Evolutionary conservation across 2,113 vertebrate species (phyloP).

Genomic region (Paramormyrops kingsleyae): DNA sequence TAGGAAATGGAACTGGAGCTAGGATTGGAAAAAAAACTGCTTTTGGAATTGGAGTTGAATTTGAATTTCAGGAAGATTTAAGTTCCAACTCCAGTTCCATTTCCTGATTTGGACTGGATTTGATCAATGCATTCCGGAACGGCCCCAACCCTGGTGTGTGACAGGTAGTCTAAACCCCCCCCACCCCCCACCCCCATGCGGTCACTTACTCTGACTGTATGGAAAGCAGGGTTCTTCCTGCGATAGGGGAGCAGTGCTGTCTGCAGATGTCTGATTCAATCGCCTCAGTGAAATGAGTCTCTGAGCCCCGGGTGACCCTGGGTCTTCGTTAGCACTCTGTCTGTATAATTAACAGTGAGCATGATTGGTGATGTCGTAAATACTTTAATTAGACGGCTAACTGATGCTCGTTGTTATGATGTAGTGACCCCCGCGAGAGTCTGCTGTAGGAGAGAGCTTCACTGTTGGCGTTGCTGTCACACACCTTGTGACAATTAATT

Average conservation of each 20-base stretch:
- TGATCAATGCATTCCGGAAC: too few species aligned
- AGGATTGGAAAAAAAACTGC: too few species aligned
- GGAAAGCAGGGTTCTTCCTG: neutral
- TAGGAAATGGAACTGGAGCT: too few species aligned
- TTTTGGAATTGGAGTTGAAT: too few species aligned
- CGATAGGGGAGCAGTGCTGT: neutral
- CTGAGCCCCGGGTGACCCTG: neutral
- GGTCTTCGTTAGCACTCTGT: neutral
- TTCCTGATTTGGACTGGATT: too few species aligned
- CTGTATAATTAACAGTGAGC: neutral
- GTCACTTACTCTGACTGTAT: neutral
- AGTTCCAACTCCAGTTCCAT: too few species aligned
- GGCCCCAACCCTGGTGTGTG: neutral
- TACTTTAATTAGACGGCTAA: neutral
- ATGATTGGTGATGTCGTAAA: neutral
- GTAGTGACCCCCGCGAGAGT: neutral
- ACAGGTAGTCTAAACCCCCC: neutral
- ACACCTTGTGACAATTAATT: neutral
- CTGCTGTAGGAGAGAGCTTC: neutral
- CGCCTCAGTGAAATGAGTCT: neutral
- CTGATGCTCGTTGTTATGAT: neutral
- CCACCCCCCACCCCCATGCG: neutral
- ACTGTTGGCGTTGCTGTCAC: neutral
- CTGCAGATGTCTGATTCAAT: neutral
- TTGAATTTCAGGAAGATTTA: too few species aligned